Conservation (phyloP, 2,797 vertebrate genomes). For the Mus caroli region DNA sequence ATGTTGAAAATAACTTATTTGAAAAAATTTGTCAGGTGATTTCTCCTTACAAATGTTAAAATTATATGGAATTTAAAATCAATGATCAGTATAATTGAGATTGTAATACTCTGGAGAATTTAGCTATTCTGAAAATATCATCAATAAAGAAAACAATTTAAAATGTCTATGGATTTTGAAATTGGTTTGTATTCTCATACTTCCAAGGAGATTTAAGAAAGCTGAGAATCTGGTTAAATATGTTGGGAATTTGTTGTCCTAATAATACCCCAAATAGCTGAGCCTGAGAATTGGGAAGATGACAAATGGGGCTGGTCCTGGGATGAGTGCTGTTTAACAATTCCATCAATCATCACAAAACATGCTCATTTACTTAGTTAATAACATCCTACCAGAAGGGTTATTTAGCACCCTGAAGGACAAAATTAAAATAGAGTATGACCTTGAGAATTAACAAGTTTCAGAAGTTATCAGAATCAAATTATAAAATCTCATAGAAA, state of each 20-base stretch:
- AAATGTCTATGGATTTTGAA: slow-evolving; percentile 36
- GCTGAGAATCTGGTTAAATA: slow-evolving; percentile 44
- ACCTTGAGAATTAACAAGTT: slow-evolving; percentile 83
- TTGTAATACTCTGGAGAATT: slow-evolving; percentile 49
- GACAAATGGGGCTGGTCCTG: slow-evolving; percentile 79
- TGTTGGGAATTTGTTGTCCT: slow-evolving; percentile 68
- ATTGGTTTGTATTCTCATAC: neutral
- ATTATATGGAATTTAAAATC: neutral
- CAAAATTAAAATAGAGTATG: slow-evolving; percentile 75
- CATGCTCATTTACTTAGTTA: slow-evolving; percentile 83
- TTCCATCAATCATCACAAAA: slow-evolving; percentile 84
- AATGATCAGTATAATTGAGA: neutral
- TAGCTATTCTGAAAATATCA: neutral
- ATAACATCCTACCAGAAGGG: slow-evolving; percentile 77
- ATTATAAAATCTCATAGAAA: slow-evolving; percentile 72
- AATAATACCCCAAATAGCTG: slow-evolving; percentile 72
- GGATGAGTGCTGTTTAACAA: slow-evolving; percentile 81
- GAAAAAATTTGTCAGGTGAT: neutral
- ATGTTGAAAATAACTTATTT: slow-evolving; percentile 32
- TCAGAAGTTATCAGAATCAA: slow-evolving; percentile 78
- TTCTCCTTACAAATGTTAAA: neutral
- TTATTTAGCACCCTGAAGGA: slow-evolving; percentile 80
- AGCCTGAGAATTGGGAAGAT: slow-evolving; percentile 75
- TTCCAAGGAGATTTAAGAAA: neutral
- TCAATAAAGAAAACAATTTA: slow-evolving; percentile 10